A percentile compares a stretch with the other conserved stretches of the same genome.
Conservation (phyloP, 1,140 invertebrate genomes). For the Mactra quadrangularis region DNA sequence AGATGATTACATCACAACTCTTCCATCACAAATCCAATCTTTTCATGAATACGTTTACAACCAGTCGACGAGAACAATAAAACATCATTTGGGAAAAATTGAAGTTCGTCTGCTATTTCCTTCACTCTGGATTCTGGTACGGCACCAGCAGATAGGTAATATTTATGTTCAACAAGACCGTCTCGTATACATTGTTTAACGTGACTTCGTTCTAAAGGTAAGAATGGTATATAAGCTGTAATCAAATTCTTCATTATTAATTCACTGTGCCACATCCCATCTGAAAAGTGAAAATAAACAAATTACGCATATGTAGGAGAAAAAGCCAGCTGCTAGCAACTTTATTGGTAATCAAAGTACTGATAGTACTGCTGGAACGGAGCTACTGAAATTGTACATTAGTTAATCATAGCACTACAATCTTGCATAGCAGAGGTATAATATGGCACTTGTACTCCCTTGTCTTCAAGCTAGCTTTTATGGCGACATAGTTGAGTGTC, state of each 20-base stretch:
- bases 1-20: neutral
- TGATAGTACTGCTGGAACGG: neutral
- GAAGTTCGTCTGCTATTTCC: slow-evolving; percentile 64
- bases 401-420: too few species aligned
- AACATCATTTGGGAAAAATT: slow-evolving; percentile 60
- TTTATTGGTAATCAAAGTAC: neutral
- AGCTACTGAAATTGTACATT: too few species aligned
- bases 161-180: slow-evolving; percentile 75
- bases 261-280: slow-evolving; percentile 82
- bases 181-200: slow-evolving; percentile 88
- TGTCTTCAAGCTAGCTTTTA: too few species aligned
- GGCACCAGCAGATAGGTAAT: slow-evolving; percentile 20
- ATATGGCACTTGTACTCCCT: too few species aligned
- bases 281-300: slow-evolving; percentile 43
- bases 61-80: slow-evolving; percentile 69
- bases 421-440: too few species aligned
- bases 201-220: slow-evolving; percentile 94
- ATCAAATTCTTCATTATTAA: slow-evolving; percentile 93
- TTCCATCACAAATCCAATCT: slow-evolving; percentile 69
- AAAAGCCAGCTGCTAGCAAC: neutral
- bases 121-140: slow-evolving; percentile 57
- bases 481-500: too few species aligned
- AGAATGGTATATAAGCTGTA: slow-evolving; percentile 96
- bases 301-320: neutral
- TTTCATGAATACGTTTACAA: slow-evolving; percentile 73